Base-by-base conservation (phyloP, 2,113 vertebrate genomes). In the Mobula birostris region DNA sequence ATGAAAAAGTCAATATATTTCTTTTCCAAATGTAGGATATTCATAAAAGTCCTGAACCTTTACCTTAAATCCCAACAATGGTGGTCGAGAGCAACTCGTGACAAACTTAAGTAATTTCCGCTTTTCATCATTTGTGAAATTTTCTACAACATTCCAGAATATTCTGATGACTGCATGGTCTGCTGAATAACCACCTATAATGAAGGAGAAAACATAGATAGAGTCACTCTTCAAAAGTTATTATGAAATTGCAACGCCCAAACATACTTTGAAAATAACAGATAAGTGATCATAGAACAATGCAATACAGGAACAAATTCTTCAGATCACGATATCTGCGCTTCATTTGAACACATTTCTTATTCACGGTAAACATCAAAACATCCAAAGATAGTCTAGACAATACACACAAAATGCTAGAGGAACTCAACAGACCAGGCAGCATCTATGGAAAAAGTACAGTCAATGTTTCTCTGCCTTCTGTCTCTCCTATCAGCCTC, bases 11-110 rank as follows among this genome's bases (percentile, higher is more conserved):
- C 7, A 58, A 29, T 6, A 61, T 12, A 27, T 76, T 76, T 27
- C 19, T 7, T 76, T 76, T 76, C 0, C 63, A 76, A 76, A 24
- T 58, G 48, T 24, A 29, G 56, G 29, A 61, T 61, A 85, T 87
- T 63, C 14, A n/a, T 66, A 63, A 63, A 88, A 6, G 27, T 27
- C 56, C 24, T 19, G 3, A 94, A 36, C 61, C 2, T 2, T 94
- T 95, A 99, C 99, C 98, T 99, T 99, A 95, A 99, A 99, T 2
- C 99, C 99, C 95, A 99, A 96, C 94, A 99, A 98, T 0, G 99
- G 99, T 0, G 99, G 99, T 63, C 99, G 97, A 94, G 99, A 99
- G 95, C 99, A 99, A 96, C 99, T 99, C 0, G 99, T 99, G 83
- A 99, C 99, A 94, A 99, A 99, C 96, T 97, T 98, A 63, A 99